phyloP scores from a whole-genome alignment of 2,888 invertebrate species.

The Parelbella ahira region DNA sequence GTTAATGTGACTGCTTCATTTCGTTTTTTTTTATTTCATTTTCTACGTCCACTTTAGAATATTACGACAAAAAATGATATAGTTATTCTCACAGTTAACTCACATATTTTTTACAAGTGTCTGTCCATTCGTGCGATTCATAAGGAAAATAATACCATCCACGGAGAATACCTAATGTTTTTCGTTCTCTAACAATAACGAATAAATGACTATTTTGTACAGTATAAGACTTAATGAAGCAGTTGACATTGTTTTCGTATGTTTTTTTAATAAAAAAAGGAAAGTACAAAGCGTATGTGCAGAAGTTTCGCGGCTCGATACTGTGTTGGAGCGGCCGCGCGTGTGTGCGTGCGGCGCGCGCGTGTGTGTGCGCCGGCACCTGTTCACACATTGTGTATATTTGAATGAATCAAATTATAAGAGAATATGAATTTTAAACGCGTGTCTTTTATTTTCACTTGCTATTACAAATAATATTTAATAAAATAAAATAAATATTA shows the following conservation, averaged over 20 bases:
- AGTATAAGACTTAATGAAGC: conserved; percentile 15
- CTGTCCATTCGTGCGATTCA: too few relatives aligned
- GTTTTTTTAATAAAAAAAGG: conserved; percentile 2
- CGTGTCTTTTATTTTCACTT: conserved; percentile 41
- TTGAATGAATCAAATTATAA: conserved; percentile 81
- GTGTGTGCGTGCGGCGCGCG: conserved; percentile 36
- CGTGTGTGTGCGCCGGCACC: conserved; percentile 55
- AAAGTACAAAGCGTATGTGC: conserved; percentile 77
- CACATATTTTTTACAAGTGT: too few relatives aligned
- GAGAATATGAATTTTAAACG: conserved; percentile 73
- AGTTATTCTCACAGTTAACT: too few relatives aligned
- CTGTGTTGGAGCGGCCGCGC: conserved; percentile 43
- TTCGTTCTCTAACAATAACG: too few relatives aligned
- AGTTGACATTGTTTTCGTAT: conserved; percentile 9
- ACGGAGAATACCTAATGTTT: too few relatives aligned
- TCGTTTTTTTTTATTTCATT: conserved; percentile 28
- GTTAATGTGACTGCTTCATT: conserved; percentile 43
- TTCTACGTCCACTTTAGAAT: too few relatives aligned
- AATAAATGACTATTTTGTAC: too few relatives aligned
- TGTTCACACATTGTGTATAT: conserved; percentile 80
- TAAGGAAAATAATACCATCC: too few relatives aligned
- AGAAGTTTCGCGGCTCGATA: conserved; percentile 67
- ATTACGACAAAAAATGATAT: too few relatives aligned
- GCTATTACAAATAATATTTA: too few relatives aligned
- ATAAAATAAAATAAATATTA: too few relatives aligned